Conservation (phyloP, 2,797 vertebrate genomes). For the Alectoris magna region DNA sequence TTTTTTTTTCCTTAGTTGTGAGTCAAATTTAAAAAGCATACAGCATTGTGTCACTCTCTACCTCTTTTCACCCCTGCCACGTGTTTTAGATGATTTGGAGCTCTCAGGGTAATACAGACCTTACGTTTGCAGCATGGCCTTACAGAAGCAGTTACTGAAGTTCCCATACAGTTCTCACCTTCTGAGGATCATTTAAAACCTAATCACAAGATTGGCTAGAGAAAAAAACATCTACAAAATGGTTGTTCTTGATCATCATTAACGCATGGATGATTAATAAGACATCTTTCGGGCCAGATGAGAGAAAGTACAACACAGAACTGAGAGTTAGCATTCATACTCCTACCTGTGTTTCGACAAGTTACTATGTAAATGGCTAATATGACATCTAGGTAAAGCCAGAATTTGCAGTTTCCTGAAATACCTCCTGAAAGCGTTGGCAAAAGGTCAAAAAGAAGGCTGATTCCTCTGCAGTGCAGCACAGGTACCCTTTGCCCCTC, state of each 20-base stretch:
- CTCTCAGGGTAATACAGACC: background rate
- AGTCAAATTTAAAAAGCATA: background rate
- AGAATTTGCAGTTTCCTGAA: background rate
- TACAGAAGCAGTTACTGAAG: background rate
- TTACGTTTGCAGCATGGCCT: rapidly evolving
- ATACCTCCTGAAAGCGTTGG: background rate
- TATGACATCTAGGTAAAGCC: background rate
- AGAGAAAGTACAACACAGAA: background rate
- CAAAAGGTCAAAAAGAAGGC: background rate
- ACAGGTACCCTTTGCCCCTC: background rate
- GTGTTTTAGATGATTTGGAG: background rate
- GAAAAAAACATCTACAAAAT: background rate
- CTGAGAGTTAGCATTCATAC: background rate
- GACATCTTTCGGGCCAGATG: background rate
- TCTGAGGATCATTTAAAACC: background rate
- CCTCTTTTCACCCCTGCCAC: background rate
- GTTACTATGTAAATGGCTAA: background rate
- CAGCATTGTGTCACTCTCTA: background rate
- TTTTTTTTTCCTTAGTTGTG: background rate
- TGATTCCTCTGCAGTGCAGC: slow-evolving; percentile 5
- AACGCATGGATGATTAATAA: background rate
- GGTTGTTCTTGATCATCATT: background rate
- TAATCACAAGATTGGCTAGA: background rate
- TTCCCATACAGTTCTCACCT: background rate
- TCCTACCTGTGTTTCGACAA: background rate